Base-by-base conservation (phyloP, 2,888 invertebrate genomes). In the Nasonovia ribisnigri region DNA sequence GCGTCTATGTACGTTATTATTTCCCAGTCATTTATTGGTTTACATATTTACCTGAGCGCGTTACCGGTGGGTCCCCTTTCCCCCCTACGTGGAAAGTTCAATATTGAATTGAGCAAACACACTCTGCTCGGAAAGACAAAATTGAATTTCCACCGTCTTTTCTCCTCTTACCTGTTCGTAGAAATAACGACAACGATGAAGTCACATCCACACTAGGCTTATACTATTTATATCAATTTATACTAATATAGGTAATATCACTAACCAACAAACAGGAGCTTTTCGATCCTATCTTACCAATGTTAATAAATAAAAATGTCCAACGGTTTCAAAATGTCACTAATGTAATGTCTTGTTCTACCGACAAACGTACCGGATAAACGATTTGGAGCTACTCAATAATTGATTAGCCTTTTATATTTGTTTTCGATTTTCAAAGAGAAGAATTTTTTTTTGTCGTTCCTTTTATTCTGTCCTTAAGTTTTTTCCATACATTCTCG, bases 1-100 rank as follows among this genome's bases (percentile, higher is more conserved):
- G 29, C 36, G 11, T 86, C 54, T 60, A 54, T n/a, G 24, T 29
- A 36, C 29, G 67, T 90, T 60, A 51, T 90, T 84, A 84, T 84
- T 90, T 51, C 42, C n/a, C n/a, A 29, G 42, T 90, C 77, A 84
- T 91, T 91, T 87, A 92, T 87, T 92, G 57, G 60, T 88, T 87
- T 67, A 86, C 57, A 86, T 57, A 57, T 91, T 57, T 91, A 87
- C 92, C 46, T 87, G 46, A 24, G 91, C 16, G 42, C 57, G 16
- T 77, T 77, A 77, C 20, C 36, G 77, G 36, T 77, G 8, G 77
- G 20, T 2, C 77, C 77, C 26, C n/a, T 0, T 67, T 16, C 24
- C 13, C n/a, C 4, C 51, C 16, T 16, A 0, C 16, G 48, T 4
- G 10, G 16, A n/a, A 87, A 87, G 46, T 60, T 86, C 11, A 92